A percentile compares a stretch with the other conserved stretches of the same genome.
phyloP scores from a whole-genome alignment of 1,140 invertebrate genomes.

The Leptinotarsa lineolata region DNA sequence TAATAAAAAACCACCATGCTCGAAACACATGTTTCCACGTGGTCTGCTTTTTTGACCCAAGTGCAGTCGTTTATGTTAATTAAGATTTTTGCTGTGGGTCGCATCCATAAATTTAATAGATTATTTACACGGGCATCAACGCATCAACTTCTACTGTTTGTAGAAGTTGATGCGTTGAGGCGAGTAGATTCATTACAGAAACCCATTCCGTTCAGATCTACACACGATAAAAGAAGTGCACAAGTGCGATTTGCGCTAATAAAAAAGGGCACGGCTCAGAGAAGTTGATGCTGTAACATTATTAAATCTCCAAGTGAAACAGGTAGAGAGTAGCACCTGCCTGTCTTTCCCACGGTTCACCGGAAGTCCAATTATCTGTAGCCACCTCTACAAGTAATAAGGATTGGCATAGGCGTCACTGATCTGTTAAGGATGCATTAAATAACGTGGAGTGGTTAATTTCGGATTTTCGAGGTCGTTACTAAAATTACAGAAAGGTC shows the following conservation, averaged over 20 bases:
- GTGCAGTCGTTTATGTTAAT: too few relatives aligned
- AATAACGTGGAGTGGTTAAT: neutral
- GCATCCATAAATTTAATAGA: too few relatives aligned
- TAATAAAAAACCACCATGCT: too few relatives aligned
- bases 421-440: conserved; percentile 7
- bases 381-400: conserved; percentile 34
- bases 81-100: too few relatives aligned
- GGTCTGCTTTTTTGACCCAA: too few relatives aligned
- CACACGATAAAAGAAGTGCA: neutral
- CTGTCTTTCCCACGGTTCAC: conserved; percentile 45
- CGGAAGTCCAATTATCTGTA: conserved; percentile 49
- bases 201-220: neutral
- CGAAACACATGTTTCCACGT: too few relatives aligned
- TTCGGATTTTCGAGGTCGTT: neutral
- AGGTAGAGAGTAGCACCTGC: conserved; percentile 40
- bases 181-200: conserved; percentile 1
- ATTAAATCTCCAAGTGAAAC: conserved; percentile 30
- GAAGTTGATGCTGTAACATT: conserved; percentile 15
- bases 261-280: conserved; percentile 2
- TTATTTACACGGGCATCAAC: too few relatives aligned
- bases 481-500: too few relatives aligned
- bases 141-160: neutral
- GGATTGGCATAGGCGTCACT: conserved; percentile 27
- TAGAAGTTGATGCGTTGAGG: too few relatives aligned
- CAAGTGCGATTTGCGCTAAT: conserved; percentile 5